Conservation (phyloP, 2,113 vertebrate species). For the Rallus limicola region DNA sequence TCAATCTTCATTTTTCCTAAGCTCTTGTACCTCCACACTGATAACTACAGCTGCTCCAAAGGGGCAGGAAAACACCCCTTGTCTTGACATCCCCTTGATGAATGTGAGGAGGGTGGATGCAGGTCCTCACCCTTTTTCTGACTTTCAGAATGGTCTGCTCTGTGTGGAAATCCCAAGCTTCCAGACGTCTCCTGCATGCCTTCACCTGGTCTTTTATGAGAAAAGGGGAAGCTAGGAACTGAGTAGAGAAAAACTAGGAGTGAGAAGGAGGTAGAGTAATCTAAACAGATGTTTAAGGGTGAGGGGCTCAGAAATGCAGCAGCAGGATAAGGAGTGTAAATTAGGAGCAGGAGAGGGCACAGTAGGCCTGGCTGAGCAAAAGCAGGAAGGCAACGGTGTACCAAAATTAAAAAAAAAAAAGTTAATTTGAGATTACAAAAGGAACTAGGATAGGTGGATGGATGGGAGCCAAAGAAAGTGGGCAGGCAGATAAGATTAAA, state of each 20-base stretch:
- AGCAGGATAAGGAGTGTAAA: not conserved
- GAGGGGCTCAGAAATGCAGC: not conserved
- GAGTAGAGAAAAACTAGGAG: not conserved
- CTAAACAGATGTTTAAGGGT: not conserved
- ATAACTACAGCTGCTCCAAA: not conserved
- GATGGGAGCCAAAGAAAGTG: not conserved
- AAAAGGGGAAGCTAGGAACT: not conserved
- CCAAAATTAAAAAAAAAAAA: not conserved
- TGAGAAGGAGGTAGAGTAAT: not conserved
- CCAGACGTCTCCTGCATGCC: not conserved
- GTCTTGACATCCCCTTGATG: not conserved
- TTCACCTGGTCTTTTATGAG: not conserved
- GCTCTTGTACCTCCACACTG: not conserved
- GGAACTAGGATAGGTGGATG: not conserved
- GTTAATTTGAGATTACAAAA: not conserved
- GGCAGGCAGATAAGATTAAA: not conserved
- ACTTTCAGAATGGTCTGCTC: not conserved
- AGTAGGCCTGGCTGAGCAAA: not conserved
- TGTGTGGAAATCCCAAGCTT: not conserved
- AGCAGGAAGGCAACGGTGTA: not conserved
- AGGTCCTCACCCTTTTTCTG: not conserved
- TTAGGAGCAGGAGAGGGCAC: not conserved
- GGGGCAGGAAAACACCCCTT: not conserved
- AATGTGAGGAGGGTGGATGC: not conserved
- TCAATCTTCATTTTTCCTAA: not conserved